Percentiles rank a stretch among this genome's conserved stretches.
phyloP scores from a whole-genome alignment of 1,140 invertebrate species.

The Ylistrum balloti region DNA sequence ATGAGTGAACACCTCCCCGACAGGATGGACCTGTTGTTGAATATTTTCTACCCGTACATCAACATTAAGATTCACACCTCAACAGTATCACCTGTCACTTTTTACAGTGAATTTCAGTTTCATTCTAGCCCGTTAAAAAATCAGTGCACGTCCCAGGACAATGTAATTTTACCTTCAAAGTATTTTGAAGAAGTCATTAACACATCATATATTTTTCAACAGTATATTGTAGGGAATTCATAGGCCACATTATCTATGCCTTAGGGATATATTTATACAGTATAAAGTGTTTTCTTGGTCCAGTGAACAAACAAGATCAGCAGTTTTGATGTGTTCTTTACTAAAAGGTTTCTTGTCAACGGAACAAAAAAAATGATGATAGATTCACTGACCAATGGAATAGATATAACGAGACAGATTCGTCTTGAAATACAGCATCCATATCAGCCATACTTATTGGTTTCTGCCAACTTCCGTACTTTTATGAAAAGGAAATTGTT shows the following conservation, averaged over 20 bases:
- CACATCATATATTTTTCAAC: not conserved
- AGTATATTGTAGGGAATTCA: not conserved
- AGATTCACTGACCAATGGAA: not conserved
- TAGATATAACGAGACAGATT: not conserved
- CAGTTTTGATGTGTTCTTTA: conserved; percentile 24
- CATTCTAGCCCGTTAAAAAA: not conserved
- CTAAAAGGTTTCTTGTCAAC: not conserved
- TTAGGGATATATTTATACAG: not conserved
- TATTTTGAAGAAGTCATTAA: not conserved
- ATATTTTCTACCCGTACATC: not conserved
- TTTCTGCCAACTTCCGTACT: too few species aligned
- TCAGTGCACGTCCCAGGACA: not conserved
- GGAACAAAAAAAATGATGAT: not conserved
- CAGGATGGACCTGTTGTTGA: not conserved
- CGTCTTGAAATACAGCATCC: too few species aligned
- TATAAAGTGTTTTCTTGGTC: conserved; percentile 1
- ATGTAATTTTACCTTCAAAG: not conserved
- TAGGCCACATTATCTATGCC: conserved; percentile 12
- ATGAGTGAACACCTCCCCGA: not conserved
- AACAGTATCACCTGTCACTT: not conserved
- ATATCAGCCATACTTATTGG: too few species aligned
- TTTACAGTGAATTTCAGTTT: not conserved
- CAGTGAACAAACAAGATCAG: conserved; percentile 33
- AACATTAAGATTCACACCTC: not conserved
- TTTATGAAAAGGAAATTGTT: too few species aligned